Conservation (phyloP, 1,140 invertebrate genomes). For the Liolophura sinensis region DNA sequence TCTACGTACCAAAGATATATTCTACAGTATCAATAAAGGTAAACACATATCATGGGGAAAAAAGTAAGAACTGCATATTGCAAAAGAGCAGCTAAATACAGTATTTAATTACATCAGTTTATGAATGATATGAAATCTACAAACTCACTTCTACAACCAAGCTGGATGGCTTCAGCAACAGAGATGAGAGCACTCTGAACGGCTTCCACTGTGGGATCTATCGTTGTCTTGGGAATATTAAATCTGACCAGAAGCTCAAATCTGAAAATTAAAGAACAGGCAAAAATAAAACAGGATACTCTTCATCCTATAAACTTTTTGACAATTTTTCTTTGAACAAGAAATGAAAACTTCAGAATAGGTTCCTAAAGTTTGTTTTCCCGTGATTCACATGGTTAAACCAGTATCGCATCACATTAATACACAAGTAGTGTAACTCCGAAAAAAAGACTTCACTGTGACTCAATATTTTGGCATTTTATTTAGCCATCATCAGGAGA, state of each 20-base stretch:
- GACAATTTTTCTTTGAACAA: neutral
- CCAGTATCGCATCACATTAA: no score
- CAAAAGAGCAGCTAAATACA: neutral
- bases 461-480: no score
- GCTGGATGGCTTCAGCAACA: constrained; percentile 45
- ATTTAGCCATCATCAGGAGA: no score
- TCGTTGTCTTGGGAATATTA: constrained; percentile 54
- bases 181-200: constrained; percentile 48
- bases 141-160: constrained; percentile 45
- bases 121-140: neutral
- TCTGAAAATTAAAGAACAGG: constrained; percentile 29
- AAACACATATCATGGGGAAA: no score
- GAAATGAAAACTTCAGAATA: neutral
- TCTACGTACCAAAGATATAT: no score
- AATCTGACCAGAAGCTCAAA: constrained; percentile 56
- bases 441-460: no score
- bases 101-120: neutral
- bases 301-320: neutral
- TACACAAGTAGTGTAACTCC: no score
- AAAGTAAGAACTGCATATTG: no score
- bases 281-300: neutral
- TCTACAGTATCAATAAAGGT: no score
- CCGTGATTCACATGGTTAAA: no score
- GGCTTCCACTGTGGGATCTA: constrained; percentile 50
- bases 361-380: no score